A percentile compares a stretch with the other conserved stretches of the same genome.
phyloP scores from a whole-genome alignment of 2,113 vertebrate species.

The Nothobranchius kuhntae region DNA sequence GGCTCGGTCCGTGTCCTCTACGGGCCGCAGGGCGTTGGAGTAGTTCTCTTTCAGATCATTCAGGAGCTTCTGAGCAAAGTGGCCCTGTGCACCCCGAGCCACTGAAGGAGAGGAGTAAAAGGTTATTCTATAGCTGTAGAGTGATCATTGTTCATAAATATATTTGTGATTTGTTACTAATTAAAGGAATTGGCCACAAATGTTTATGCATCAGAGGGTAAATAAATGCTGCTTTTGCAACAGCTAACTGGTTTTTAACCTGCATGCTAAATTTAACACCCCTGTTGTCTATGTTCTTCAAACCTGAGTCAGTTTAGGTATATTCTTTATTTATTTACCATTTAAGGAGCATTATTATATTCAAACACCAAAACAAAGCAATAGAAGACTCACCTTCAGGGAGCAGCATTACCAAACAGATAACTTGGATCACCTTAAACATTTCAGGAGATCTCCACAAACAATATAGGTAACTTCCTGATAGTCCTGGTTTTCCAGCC shows the following conservation, averaged over 20 bases:
- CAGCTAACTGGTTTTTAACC: too few species aligned
- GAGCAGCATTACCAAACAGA: constrained; percentile 67
- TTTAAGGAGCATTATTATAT: too few species aligned
- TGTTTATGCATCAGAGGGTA: too few species aligned
- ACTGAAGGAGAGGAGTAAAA: constrained; percentile 62
- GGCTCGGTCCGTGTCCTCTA: constrained; percentile 93
- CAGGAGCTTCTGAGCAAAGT: constrained; percentile 90
- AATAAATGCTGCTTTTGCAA: too few species aligned
- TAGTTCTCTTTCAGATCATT: constrained; percentile 93
- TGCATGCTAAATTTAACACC: too few species aligned
- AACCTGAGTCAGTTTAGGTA: too few species aligned
- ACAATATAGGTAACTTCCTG: constrained; percentile 14
- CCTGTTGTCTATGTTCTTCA: too few species aligned
- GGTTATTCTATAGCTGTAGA: neutral
- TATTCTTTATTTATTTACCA: too few species aligned
- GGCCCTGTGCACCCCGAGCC: constrained; percentile 87
- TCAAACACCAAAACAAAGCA: neutral
- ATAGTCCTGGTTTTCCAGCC: constrained; percentile 24
- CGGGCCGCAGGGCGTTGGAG: constrained; percentile 90
- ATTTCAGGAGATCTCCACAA: constrained; percentile 24
- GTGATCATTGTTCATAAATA: neutral
- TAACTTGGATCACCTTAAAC: constrained; percentile 45
- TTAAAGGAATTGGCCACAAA: too few species aligned
- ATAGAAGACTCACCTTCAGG: constrained; percentile 67
- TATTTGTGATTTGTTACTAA: too few species aligned